phyloP scores from a whole-genome alignment of 2,113 vertebrate genomes.

The Crotalus horridus region DNA sequence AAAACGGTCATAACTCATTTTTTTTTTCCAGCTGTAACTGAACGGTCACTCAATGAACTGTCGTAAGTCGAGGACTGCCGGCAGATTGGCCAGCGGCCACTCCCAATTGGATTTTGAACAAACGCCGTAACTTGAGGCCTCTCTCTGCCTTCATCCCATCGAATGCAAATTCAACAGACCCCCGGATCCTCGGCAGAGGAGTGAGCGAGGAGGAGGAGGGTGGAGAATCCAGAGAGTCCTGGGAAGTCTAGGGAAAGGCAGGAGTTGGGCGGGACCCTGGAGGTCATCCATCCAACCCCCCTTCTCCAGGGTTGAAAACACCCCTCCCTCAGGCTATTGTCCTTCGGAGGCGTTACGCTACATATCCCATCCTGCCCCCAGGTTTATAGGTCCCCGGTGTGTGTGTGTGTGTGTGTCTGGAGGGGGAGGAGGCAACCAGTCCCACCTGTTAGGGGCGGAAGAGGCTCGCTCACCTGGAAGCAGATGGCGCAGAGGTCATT shows the following conservation, averaged over 20 bases:
- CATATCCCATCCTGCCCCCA: background rate
- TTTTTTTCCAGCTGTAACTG: too few relatives aligned
- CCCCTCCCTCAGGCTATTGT: background rate
- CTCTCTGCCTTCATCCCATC: accelerated
- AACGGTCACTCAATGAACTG: too few relatives aligned
- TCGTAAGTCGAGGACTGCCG: too few relatives aligned
- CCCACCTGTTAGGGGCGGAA: background rate
- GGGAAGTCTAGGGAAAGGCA: background rate
- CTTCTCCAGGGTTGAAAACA: background rate
- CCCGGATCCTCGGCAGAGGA: background rate
- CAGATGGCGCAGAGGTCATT: constrained; percentile 85
- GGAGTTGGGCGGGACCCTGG: too few relatives aligned
- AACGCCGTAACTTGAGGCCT: background rate
- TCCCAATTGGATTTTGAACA: background rate
- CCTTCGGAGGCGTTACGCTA: background rate
- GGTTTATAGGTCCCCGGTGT: background rate
- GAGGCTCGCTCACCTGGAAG: constrained; percentile 73
- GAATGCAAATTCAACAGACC: background rate
- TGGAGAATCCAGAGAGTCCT: background rate
- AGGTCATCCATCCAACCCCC: background rate
- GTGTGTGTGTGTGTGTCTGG: too few relatives aligned
- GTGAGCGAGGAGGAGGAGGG: background rate
- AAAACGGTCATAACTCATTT: background rate
- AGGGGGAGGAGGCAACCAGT: background rate
- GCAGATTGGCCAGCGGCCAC: too few relatives aligned